phyloP scores from a whole-genome alignment of 2,888 invertebrate species.

The Heliconius ismenius region DNA sequence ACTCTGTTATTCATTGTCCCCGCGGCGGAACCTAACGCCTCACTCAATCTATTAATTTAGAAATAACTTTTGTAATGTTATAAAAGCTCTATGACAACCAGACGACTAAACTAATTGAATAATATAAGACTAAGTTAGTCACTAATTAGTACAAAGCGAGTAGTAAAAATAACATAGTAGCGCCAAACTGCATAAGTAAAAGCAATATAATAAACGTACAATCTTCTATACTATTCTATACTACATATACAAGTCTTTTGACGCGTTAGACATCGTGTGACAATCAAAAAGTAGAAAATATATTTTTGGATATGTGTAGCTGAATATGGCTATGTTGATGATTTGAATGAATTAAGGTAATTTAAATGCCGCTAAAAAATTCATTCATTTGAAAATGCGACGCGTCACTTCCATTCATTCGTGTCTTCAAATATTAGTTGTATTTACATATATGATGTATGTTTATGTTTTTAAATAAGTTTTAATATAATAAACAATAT shows the following conservation, averaged over 20 bases:
- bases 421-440: neutral
- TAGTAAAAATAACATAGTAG: neutral
- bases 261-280: slow-evolving; percentile 23
- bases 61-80: neutral
- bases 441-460: neutral
- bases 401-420: neutral
- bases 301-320: slow-evolving; percentile 41
- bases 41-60: neutral
- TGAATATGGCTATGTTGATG: neutral
- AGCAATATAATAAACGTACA: slow-evolving; percentile 37
- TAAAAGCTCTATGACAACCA: neutral
- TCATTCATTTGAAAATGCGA: neutral
- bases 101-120: neutral
- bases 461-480: neutral
- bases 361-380: neutral
- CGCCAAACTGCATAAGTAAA: slow-evolving; percentile 17
- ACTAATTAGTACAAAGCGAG: slow-evolving; percentile 18
- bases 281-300: slow-evolving; percentile 15
- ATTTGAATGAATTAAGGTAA: neutral
- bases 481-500: neutral
- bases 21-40: neutral
- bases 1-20: neutral
- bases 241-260: slow-evolving; percentile 28
- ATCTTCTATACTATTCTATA: slow-evolving; percentile 19
- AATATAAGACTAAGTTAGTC: slow-evolving; percentile 1